A percentile compares a stretch with the other conserved stretches of the same genome.
Evolutionary conservation across 2,113 vertebrate genomes (phyloP).

Genomic region (Bubo bubo): DNA sequence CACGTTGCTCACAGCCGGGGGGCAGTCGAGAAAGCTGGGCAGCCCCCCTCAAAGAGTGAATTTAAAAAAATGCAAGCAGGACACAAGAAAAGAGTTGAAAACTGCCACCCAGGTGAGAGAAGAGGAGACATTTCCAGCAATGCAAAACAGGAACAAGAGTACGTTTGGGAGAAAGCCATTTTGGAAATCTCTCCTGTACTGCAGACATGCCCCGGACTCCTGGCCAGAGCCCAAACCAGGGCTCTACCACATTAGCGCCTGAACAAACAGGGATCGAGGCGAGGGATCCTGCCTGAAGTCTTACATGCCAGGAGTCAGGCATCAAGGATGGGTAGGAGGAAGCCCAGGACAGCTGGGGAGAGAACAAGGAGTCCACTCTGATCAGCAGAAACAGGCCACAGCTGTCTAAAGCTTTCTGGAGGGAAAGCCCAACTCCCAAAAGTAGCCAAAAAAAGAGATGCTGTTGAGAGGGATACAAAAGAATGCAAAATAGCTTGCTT

Average conservation of each 20-base stretch:
- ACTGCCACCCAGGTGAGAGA: neutral
- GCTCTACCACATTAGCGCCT: neutral
- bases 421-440: neutral
- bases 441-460: neutral
- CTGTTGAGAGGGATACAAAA: neutral
- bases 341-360: neutral
- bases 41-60: neutral
- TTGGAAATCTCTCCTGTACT: neutral
- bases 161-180: neutral
- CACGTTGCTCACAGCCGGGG: rapidly evolving
- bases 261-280: neutral
- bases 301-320: neutral
- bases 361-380: neutral
- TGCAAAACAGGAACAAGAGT: neutral
- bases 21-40: neutral
- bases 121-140: neutral
- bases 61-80: neutral
- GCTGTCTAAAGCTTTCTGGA: neutral
- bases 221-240: rapidly evolving
- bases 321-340: neutral
- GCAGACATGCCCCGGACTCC: neutral
- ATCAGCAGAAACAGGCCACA: neutral
- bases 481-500: neutral
- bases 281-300: neutral
- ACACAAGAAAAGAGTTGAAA: neutral